These are phyloP conservation scores for Caranx melampygus DNA, from an alignment of 2,113 vertebrate genomes.

Conservation along the genomic window DNA sequence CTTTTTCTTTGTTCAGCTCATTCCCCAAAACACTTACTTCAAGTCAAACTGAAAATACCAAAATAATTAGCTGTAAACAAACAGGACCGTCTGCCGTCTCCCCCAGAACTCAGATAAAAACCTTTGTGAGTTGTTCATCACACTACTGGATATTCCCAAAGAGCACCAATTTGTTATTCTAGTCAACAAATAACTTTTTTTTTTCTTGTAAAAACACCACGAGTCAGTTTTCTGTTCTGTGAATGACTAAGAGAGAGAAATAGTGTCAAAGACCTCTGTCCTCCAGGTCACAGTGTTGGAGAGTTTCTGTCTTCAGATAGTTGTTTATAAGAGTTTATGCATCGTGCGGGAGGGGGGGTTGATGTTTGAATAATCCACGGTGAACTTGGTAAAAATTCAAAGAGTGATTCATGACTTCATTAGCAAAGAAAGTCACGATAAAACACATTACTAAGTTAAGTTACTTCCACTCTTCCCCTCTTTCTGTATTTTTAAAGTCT, in stretches of 20 bases:
- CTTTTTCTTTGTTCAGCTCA: slow-evolving; percentile 1
- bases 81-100: background rate
- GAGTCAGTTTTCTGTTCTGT: background rate
- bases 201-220: background rate
- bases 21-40: background rate
- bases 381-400: slow-evolving; percentile 18
- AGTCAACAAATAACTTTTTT: background rate
- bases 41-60: background rate
- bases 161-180: slow-evolving; percentile 23
- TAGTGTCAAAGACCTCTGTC: background rate
- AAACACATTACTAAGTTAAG: slow-evolving; percentile 54
- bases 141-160: background rate
- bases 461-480: slow-evolving; percentile 15
- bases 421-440: background rate
- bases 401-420: slow-evolving; percentile 10
- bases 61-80: slow-evolving; percentile 3
- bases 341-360: background rate
- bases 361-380: background rate
- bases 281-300: slow-evolving; percentile 8
- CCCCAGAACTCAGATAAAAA: background rate
- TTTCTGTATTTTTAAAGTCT: slow-evolving; percentile 29
- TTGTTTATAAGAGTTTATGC: background rate
- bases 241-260: background rate
- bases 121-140: background rate
- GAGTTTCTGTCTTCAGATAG: background rate